Evolutionary conservation across 1,140 invertebrate genomes (phyloP).

Genomic region (Proctacanthus coquilletti): DNA sequence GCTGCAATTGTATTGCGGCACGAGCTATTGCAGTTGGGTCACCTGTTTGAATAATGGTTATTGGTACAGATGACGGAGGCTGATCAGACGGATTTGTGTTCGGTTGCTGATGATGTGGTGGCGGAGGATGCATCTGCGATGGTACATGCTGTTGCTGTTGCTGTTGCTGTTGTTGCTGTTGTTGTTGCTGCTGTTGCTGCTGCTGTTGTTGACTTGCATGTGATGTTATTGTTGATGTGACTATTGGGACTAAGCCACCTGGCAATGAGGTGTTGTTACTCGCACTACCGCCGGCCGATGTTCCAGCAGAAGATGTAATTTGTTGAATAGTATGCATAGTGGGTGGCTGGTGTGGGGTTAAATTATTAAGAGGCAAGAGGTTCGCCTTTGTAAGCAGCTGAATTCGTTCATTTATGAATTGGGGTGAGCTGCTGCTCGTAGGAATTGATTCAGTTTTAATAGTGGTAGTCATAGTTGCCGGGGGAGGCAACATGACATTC

Average conservation of each 20-base stretch:
- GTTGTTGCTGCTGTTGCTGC: constrained; percentile 9
- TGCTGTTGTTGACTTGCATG: constrained; percentile 17
- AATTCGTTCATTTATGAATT: constrained; percentile 4
- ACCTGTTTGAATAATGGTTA: constrained; percentile 18
- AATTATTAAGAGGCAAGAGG: background rate
- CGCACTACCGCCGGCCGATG: constrained; percentile 12
- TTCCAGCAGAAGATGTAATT: constrained; percentile 24
- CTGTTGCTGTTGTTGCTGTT: constrained; percentile 8
- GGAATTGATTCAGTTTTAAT: background rate
- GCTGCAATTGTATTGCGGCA: constrained; percentile 23
- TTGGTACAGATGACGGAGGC: constrained; percentile 21
- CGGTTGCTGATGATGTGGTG: constrained; percentile 18
- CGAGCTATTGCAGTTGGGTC: constrained; percentile 25
- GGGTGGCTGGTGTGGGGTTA: constrained; percentile 22
- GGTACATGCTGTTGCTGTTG: constrained; percentile 1
- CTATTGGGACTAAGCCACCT: constrained; percentile 23
- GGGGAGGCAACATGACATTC: constrained; percentile 29
- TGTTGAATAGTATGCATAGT: constrained; percentile 29
- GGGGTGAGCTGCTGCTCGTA: constrained; percentile 27
- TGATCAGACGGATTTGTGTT: constrained; percentile 6
- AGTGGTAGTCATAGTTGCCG: constrained; percentile 25
- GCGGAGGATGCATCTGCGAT: constrained; percentile 14
- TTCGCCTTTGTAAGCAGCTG: background rate
- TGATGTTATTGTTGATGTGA: constrained; percentile 23
- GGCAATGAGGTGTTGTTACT: constrained; percentile 15